Evolutionary conservation across 2,888 invertebrate species (phyloP), one percentile per base, ranked within the genome.

Genomic region (Callosobruchus maculatus): DNA sequence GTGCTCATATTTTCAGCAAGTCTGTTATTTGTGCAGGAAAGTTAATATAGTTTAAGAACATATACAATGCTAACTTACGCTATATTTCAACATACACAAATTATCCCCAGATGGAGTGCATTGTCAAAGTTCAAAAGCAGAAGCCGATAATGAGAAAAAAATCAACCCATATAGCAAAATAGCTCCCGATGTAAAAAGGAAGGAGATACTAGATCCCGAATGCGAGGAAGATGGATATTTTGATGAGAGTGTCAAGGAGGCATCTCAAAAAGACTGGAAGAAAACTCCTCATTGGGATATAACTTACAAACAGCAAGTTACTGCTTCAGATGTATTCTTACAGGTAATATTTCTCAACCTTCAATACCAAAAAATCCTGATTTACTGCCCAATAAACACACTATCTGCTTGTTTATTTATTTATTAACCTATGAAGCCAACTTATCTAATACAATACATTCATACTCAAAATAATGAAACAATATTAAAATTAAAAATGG

Each of bases 311-410:
- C 97, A 97, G 86, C 90, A 93, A 66, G 94, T 97, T 0, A 91
- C 93, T 9, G 91, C 96, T 0, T 94, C 96, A 85, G 97, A 97
- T 86, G 91, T 97, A 9, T 97, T 91, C 86, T 88, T 97, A 72
- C 94, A 95, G 88, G 95, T 94, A 85, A 78, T 68, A 78, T 9
- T 22, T 21, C n/a, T 2, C 67, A 67, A 5, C 9, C 21, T 4
- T 22, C 70, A 67, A 21, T 67, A 67, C 9, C 67, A 20, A 67
- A 67, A n/a, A n/a, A n/a, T n/a, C n/a, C n/a, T n/a, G n/a, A n/a
- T n/a, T n/a, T n/a, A n/a, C n/a, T n/a, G n/a, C n/a, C n/a, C n/a
- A n/a, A n/a, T n/a, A n/a, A n/a, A n/a, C n/a, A n/a, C n/a, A n/a
- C n/a, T n/a, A n/a, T n/a, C n/a, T n/a, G n/a, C n/a, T n/a, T n/a